Evolutionary conservation across 1,140 invertebrate species (phyloP).

Genomic region (Drosophila gunungcola): DNA sequence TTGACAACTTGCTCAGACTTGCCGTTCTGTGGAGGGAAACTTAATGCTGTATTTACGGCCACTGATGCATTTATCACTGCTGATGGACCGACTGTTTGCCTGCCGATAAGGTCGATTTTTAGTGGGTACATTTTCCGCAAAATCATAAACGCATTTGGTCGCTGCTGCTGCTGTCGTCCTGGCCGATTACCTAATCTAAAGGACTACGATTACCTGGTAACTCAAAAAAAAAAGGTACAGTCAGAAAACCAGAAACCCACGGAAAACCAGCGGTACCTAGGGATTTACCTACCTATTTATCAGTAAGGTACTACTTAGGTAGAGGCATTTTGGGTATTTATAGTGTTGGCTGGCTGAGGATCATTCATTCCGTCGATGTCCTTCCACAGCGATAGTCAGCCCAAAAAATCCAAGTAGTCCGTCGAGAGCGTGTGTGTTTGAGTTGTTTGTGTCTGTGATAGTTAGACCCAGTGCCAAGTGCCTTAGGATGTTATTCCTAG

Average conservation of each 20-base stretch:
- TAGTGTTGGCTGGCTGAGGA: background rate
- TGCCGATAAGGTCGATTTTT: conserved; percentile 45
- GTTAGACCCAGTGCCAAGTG: conserved; percentile 48
- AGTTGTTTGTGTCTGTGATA: conserved; percentile 65
- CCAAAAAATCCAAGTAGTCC: conserved; percentile 1
- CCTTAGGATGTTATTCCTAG: conserved; percentile 68
- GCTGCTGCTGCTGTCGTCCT: conserved; percentile 10
- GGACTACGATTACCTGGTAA: conserved; percentile 32
- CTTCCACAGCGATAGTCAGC: conserved; percentile 36
- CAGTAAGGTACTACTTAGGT: conserved; percentile 4
- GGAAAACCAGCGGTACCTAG: conserved; percentile 18
- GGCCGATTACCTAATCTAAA: conserved; percentile 67
- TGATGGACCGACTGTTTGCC: conserved; percentile 19
- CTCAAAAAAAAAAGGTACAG: conserved; percentile 16
- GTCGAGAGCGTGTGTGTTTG: conserved; percentile 26
- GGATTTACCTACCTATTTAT: conserved; percentile 40
- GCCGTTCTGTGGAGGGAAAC: conserved; percentile 33
- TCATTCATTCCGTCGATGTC: conserved; percentile 66
- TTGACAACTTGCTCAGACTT: conserved; percentile 23
- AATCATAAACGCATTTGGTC: conserved; percentile 73
- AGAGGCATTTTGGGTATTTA: conserved; percentile 33
- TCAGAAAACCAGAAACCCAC: background rate
- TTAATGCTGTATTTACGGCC: conserved; percentile 30
- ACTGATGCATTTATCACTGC: conserved; percentile 25
- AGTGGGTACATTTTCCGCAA: conserved; percentile 64